Conservation (phyloP, 2,888 invertebrate genomes). For the Agriopis leucophaearia region DNA sequence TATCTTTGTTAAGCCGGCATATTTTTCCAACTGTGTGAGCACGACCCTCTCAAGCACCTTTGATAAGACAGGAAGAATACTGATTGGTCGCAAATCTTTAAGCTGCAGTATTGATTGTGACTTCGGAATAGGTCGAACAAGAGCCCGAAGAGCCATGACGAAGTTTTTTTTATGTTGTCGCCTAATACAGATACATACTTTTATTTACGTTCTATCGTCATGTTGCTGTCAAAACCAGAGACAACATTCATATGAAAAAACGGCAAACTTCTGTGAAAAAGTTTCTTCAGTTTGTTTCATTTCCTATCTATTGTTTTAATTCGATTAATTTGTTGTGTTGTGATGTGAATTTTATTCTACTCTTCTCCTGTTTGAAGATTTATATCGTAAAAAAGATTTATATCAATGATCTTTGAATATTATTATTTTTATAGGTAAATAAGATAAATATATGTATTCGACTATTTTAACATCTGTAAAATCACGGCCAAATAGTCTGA, state of each 20-base stretch:
- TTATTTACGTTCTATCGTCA: constrained; percentile 27
- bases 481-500: no score
- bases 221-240: constrained; percentile 11
- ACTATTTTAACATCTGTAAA: neutral
- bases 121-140: no score
- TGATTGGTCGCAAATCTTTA: no score
- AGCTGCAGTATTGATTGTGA: no score
- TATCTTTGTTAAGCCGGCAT: no score
- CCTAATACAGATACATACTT: neutral
- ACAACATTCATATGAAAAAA: neutral
- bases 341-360: neutral
- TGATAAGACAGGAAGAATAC: no score
- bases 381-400: no score
- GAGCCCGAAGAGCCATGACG: no score
- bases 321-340: constrained; percentile 18
- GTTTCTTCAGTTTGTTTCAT: no score
- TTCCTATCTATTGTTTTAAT: neutral
- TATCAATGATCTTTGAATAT: neutral
- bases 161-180: no score
- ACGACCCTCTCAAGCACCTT: no score
- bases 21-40: no score
- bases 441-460: neutral
- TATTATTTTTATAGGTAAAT: neutral
- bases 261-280: neutral
- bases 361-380: neutral